phyloP scores from a whole-genome alignment of 1,140 invertebrate species.

The Panonychus citri region DNA sequence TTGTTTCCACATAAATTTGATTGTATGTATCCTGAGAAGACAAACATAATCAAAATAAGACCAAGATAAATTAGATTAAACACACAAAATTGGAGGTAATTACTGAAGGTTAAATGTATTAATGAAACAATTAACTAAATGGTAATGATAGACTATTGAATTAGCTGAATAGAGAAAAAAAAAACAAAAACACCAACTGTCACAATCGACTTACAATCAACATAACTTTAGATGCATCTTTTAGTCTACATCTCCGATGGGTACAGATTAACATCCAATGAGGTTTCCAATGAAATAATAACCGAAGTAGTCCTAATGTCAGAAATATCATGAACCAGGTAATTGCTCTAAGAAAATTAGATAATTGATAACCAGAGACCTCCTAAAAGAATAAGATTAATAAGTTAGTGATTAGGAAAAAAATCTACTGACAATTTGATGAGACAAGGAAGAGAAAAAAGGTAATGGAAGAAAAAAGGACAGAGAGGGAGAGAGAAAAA shows the following conservation, averaged over 20 bases:
- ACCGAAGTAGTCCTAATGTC: conserved; percentile 42
- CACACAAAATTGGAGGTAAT: background rate
- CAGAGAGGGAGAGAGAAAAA: background rate
- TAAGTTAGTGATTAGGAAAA: background rate
- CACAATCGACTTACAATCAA: conserved; percentile 30
- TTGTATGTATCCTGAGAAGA: background rate
- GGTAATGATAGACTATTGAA: background rate
- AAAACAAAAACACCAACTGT: background rate
- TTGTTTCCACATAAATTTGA: conserved; percentile 3
- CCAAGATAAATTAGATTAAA: background rate
- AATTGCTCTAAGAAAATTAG: conserved; percentile 25
- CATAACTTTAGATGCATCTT: conserved; percentile 46
- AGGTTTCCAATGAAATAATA: conserved; percentile 69
- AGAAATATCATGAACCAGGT: conserved; percentile 38
- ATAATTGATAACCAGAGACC: conserved; percentile 37
- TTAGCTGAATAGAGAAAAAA: background rate
- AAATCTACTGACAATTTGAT: background rate
- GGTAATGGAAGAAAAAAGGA: background rate
- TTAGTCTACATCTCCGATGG: conserved; percentile 39
- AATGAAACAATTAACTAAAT: background rate
- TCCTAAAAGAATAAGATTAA: conserved; percentile 23
- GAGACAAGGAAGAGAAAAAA: background rate
- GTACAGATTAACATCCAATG: conserved; percentile 48
- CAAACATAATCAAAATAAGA: background rate
- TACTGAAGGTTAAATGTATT: too few relatives aligned